A percentile compares a stretch with the other conserved stretches of the same genome.
These are phyloP conservation scores for Fundulus diaphanus DNA, from an alignment of 2,797 vertebrate genomes.

Conservation along the genomic window DNA sequence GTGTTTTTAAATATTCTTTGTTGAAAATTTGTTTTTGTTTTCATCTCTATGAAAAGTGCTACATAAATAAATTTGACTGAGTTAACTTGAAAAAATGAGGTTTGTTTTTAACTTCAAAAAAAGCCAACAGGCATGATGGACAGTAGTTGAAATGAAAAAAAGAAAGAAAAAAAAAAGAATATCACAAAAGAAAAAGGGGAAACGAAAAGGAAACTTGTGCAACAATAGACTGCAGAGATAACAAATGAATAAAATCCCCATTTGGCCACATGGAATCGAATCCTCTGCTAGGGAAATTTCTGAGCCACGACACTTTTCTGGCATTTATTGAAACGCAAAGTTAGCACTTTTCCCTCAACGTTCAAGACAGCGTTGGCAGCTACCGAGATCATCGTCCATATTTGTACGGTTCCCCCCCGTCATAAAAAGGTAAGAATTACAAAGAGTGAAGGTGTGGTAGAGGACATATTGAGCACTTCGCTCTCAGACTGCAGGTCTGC, in stretches of 20 bases:
- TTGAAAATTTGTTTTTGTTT: not conserved
- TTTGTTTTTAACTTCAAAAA: constrained; percentile 24
- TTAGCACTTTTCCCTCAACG: constrained; percentile 65
- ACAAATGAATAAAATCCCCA: not conserved
- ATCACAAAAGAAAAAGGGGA: constrained; percentile 57
- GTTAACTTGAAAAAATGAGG: constrained; percentile 11
- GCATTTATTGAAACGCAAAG: constrained; percentile 53
- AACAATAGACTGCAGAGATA: constrained; percentile 34
- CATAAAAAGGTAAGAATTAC: constrained; percentile 20
- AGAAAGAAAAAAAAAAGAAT: constrained; percentile 29
- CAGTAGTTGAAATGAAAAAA: too few species aligned
- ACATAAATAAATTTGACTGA: not conserved
- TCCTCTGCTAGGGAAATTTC: constrained; percentile 33
- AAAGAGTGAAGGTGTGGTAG: constrained; percentile 25
- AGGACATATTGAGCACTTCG: too few species aligned
- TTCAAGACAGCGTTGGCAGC: constrained; percentile 63
- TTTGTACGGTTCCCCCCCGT: constrained; percentile 12
- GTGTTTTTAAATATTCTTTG: not conserved
- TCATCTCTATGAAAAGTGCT: constrained; percentile 2
- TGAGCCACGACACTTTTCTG: constrained; percentile 56
- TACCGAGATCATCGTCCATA: constrained; percentile 19
- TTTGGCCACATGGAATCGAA: constrained; percentile 34
- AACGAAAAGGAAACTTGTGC: constrained; percentile 42
- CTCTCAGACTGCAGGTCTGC: too few species aligned
- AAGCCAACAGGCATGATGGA: constrained; percentile 35